Conservation (phyloP, 2,113 vertebrate species). For the Rutilus rutilus region DNA sequence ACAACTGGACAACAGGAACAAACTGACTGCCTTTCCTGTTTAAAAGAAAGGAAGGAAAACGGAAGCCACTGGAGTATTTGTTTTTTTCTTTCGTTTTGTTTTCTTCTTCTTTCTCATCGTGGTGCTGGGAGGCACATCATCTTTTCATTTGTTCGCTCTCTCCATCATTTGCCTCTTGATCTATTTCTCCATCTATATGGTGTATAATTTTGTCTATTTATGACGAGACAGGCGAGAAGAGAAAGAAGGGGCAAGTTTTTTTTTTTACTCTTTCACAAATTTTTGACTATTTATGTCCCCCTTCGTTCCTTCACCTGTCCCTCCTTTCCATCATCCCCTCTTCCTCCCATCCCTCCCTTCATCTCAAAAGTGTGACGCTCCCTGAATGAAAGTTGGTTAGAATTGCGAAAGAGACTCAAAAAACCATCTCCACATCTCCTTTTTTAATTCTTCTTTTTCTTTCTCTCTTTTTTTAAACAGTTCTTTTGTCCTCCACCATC, state of each 20-base stretch:
- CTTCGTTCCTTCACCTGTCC: conserved; percentile 63
- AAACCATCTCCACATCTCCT: conserved; percentile 57
- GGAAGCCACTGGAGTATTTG: conserved; percentile 84
- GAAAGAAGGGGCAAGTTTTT: conserved; percentile 64
- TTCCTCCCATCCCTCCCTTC: conserved; percentile 29
- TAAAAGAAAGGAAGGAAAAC: conserved; percentile 71
- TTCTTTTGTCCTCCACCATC: conserved; percentile 63
- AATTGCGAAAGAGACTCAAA: conserved; percentile 69
- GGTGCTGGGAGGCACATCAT: conserved; percentile 81
- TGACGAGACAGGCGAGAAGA: conserved; percentile 68
- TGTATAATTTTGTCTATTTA: conserved; percentile 79
- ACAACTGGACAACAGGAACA: conserved; percentile 44
- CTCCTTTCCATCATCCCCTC: conserved; percentile 51
- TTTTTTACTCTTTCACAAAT: conserved; percentile 56
- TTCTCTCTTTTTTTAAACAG: conserved; percentile 68
- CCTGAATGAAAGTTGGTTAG: conserved; percentile 71
- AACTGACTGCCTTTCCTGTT: conserved; percentile 40
- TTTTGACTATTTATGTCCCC: conserved; percentile 51
- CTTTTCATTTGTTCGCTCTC: conserved; percentile 80
- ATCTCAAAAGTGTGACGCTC: conserved; percentile 64
- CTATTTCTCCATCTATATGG: conserved; percentile 81
- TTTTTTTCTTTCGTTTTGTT: conserved; percentile 84
- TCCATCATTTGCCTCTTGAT: conserved; percentile 81
- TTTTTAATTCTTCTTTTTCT: conserved; percentile 61
- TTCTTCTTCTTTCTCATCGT: conserved; percentile 84